A percentile compares a stretch with the other conserved stretches of the same genome.
phyloP scores from a whole-genome alignment of 1,140 invertebrate genomes.

The Oedothorax gibbosus region DNA sequence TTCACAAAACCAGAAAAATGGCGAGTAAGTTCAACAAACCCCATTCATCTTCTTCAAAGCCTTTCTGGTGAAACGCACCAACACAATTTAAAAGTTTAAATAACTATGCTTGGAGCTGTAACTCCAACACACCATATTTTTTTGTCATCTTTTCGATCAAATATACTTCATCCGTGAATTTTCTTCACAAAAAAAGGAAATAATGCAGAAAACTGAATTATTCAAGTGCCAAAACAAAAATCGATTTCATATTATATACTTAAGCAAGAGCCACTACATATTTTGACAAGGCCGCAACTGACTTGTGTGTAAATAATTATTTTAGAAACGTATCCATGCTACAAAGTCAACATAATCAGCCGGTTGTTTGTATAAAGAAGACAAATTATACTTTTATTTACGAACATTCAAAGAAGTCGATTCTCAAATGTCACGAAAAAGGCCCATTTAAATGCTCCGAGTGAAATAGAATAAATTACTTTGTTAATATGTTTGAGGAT shows the following conservation, averaged over 20 bases:
- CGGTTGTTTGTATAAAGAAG: no score
- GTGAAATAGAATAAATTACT: no score
- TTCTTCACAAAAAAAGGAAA: neutral
- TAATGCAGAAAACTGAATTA: constrained; percentile 33
- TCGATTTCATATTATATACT: constrained; percentile 22
- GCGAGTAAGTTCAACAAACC: constrained; percentile 19
- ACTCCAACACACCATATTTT: constrained; percentile 14
- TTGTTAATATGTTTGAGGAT: no score
- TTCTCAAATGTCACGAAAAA: no score
- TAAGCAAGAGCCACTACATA: neutral
- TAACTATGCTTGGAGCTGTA: constrained; percentile 10
- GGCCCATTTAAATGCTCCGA: no score
- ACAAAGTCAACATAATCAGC: no score
- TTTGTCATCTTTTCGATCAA: neutral
- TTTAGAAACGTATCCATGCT: no score
- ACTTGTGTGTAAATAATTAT: no score
- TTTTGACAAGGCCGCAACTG: no score
- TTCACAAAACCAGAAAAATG: neutral
- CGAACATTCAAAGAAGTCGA: no score
- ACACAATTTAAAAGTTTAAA: constrained; percentile 42
- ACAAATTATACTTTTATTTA: no score
- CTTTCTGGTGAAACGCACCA: constrained; percentile 23
- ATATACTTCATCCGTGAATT: neutral
- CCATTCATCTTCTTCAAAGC: constrained; percentile 34
- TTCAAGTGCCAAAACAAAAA: constrained; percentile 39